Evolutionary conservation across 2,888 invertebrate species (phyloP).

Genomic region (Epistrophella euchroma): DNA sequence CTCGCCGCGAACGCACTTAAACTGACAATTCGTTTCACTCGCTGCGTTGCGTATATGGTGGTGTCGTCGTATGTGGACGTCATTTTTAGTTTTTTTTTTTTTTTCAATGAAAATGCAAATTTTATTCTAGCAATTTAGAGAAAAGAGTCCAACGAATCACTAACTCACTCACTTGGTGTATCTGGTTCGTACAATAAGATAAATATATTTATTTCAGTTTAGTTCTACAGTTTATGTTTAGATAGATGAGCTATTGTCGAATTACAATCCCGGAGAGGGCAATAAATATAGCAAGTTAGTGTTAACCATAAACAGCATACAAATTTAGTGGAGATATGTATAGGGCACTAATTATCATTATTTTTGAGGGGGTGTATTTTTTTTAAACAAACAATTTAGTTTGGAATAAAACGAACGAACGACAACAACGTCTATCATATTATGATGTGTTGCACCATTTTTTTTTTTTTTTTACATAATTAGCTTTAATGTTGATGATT

Average conservation of each 20-base stretch:
- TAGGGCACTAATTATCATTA: neutral
- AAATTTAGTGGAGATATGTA: neutral
- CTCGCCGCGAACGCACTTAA: conserved; percentile 56
- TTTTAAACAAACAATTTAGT: neutral
- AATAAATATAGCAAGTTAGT: conserved; percentile 27
- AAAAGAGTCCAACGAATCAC: conserved; percentile 18
- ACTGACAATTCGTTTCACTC: conserved; percentile 25
- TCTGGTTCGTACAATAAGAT: neutral
- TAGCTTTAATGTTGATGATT: neutral
- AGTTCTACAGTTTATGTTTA: conserved; percentile 1
- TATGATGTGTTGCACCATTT: conserved; percentile 1
- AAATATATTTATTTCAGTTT: conserved; percentile 29
- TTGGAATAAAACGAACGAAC: neutral
- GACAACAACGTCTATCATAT: neutral
- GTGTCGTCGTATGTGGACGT: conserved; percentile 23
- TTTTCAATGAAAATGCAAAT: conserved; percentile 64
- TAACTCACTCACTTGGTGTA: neutral
- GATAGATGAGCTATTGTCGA: neutral
- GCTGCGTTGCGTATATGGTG: conserved; percentile 29
- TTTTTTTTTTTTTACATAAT: neutral
- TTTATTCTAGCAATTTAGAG: conserved; percentile 8
- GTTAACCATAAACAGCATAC: conserved; percentile 6
- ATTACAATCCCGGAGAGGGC: conserved; percentile 5
- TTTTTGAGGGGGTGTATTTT: neutral
- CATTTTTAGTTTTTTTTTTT: conserved; percentile 34